Evolutionary conservation across 2,888 invertebrate species (phyloP).

Genomic region (Heliconius ethilla): DNA sequence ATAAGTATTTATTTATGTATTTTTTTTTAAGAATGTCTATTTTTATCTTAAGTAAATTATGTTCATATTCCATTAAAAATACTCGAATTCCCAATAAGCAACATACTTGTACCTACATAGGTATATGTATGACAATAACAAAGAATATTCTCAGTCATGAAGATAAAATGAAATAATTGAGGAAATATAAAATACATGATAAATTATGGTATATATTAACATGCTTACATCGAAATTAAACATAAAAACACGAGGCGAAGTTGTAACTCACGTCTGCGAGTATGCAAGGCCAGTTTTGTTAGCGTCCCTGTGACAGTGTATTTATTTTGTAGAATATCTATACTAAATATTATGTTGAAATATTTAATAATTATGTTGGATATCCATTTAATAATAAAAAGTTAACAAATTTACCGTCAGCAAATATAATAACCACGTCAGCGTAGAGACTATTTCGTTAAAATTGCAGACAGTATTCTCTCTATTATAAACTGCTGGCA

Average conservation of each 20-base stretch:
- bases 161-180: background rate
- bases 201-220: conserved; percentile 4
- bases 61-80: too few species aligned
- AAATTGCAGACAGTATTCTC: conserved; percentile 18
- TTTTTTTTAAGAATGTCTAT: too few species aligned
- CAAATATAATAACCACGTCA: background rate
- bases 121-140: background rate
- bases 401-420: background rate
- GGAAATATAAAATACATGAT: conserved; percentile 4
- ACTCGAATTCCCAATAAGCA: background rate
- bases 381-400: background rate
- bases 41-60: too few species aligned
- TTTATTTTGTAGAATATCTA: conserved; percentile 18
- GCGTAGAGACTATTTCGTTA: conserved; percentile 1
- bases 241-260: conserved; percentile 45
- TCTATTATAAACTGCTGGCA: background rate
- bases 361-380: background rate
- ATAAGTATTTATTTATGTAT: too few species aligned
- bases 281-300: conserved; percentile 56
- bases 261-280: conserved; percentile 46
- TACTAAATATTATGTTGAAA: background rate
- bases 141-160: background rate
- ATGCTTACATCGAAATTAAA: conserved; percentile 6
- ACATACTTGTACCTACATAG: background rate
- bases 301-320: conserved; percentile 40